phyloP scores from a whole-genome alignment of 2,797 vertebrate genomes.

The Acridotheres tristis region DNA sequence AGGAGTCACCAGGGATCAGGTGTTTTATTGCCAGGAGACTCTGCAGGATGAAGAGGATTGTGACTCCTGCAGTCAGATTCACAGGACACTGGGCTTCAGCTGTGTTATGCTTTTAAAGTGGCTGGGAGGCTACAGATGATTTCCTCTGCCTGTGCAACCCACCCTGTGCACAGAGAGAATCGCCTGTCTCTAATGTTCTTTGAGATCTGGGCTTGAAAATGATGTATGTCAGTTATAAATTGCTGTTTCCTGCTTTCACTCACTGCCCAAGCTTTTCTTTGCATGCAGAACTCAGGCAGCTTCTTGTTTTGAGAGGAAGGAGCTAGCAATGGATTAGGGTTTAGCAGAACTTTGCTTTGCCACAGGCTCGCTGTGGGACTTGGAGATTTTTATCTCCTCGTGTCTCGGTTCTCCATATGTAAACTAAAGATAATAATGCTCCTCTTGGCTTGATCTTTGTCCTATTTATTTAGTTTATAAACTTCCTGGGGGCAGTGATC shows the following conservation, averaged over 20 bases:
- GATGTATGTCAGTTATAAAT: neutral
- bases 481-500: neutral
- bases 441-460: constrained; percentile 34
- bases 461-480: constrained; percentile 31
- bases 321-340: neutral
- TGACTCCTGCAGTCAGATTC: neutral
- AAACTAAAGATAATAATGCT: constrained; percentile 41
- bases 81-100: neutral
- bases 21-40: neutral
- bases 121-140: neutral
- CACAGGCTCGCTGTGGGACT: neutral
- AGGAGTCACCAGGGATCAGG: neutral
- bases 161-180: neutral
- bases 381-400: neutral
- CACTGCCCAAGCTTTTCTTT: neutral
- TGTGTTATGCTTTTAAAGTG: neutral
- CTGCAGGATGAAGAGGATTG: neutral
- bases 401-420: neutral
- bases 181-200: neutral
- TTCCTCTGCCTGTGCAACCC: neutral
- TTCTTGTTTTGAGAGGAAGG: neutral
- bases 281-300: neutral
- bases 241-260: neutral
- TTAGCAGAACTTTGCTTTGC: neutral
- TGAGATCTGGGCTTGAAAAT: neutral